These are phyloP conservation scores for Linnaemya vulpina DNA, from an alignment of 2,888 invertebrate species.

Conservation along the genomic window DNA sequence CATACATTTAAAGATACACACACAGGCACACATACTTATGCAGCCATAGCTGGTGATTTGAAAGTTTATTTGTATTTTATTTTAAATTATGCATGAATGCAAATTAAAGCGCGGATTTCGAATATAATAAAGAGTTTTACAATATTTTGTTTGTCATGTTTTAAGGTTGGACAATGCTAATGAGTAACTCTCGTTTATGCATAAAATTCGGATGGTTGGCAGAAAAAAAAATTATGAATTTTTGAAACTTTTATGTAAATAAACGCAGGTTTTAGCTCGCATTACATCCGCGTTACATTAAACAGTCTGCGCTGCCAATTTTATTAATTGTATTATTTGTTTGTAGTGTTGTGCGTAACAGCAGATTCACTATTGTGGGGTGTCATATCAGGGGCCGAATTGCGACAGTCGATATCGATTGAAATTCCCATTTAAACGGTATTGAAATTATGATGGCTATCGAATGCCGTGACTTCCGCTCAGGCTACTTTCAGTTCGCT, in stretches of 20 bases:
- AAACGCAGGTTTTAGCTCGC: too few species aligned
- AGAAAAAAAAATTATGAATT: not conserved
- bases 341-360: too few species aligned
- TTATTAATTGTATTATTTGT: too few species aligned
- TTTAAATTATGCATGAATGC: constrained; percentile 41
- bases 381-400: too few species aligned
- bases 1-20: too few species aligned
- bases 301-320: not conserved
- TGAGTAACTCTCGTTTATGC: not conserved
- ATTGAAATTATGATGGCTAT: too few species aligned
- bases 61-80: constrained; percentile 23
- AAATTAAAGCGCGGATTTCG: constrained; percentile 8
- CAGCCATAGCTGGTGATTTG: not conserved
- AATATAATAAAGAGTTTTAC: not conserved
- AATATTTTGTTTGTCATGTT: constrained; percentile 5
- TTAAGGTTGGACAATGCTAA: constrained; percentile 21
- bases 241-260: not conserved
- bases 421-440: too few species aligned
- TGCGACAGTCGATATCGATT: too few species aligned
- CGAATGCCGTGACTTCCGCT: too few species aligned
- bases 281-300: not conserved
- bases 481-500: too few species aligned
- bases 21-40: too few species aligned
- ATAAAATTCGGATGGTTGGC: not conserved
- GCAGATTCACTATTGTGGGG: too few species aligned